phyloP scores from a whole-genome alignment of 2,113 vertebrate species.

The Herpailurus yagouaroundi region DNA sequence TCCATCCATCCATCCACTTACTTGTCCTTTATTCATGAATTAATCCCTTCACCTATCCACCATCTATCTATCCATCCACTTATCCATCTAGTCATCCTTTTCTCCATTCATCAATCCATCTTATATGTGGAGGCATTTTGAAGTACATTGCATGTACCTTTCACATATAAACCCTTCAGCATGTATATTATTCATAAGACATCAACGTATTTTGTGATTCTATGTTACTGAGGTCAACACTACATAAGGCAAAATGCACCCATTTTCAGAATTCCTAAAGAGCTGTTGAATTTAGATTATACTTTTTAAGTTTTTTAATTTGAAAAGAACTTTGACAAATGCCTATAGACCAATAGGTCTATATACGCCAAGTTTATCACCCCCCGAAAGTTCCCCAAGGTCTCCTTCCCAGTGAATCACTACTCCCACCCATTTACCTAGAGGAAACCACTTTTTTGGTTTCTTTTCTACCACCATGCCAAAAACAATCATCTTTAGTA shows the following conservation, averaged over 20 bases:
- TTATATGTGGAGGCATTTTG: background rate
- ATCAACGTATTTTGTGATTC: background rate
- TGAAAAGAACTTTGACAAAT: background rate
- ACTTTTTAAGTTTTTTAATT: background rate
- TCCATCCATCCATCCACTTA: background rate
- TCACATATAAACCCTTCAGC: background rate
- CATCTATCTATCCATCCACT: no score
- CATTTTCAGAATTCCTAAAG: background rate
- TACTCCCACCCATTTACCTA: background rate
- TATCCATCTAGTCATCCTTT: background rate
- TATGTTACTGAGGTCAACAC: background rate
- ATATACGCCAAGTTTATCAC: background rate
- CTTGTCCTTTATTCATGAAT: background rate
- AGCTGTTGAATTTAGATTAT: background rate
- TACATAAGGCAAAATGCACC: background rate
- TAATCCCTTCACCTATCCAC: background rate
- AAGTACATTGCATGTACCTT: background rate
- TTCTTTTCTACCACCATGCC: background rate
- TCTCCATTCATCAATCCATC: background rate
- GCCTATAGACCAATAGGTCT: background rate
- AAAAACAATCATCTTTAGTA: background rate
- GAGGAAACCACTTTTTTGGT: background rate
- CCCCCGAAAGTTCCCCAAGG: rapidly evolving
- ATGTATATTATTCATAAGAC: background rate
- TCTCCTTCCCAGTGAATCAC: rapidly evolving